A percentile compares a stretch with the other conserved stretches of the same genome.
Conservation (phyloP, 2,888 invertebrate genomes). For the Iselma pallidipennis region DNA sequence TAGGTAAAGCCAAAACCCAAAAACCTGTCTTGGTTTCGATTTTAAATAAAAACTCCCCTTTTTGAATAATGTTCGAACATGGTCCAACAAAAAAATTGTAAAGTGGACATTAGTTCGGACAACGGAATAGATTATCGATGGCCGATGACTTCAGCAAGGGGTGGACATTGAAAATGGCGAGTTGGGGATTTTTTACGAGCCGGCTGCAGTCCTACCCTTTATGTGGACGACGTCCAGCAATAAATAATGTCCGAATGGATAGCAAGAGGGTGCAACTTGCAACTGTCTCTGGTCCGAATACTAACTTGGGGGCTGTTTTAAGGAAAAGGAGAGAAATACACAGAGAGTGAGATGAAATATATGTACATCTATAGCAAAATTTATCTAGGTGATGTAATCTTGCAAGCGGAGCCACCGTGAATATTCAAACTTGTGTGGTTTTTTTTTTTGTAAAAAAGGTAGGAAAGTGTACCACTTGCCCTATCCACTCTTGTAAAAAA, state of each 20-base stretch:
- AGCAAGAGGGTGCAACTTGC: conserved; percentile 43
- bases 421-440: background rate
- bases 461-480: conserved; percentile 10
- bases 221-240: conserved; percentile 50
- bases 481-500: conserved; percentile 6
- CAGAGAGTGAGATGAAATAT: background rate
- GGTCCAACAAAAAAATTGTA: conserved; percentile 5
- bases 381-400: background rate
- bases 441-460: background rate
- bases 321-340: background rate
- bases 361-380: background rate
- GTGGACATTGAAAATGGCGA: conserved; percentile 43
- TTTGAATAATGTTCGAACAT: conserved; percentile 2
- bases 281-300: conserved; percentile 34
- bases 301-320: conserved; percentile 7
- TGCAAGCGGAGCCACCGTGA: background rate
- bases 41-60: conserved; percentile 3
- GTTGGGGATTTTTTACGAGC: conserved; percentile 47
- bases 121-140: conserved; percentile 45
- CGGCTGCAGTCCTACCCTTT: conserved; percentile 39
- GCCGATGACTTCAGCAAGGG: conserved; percentile 22
- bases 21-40: background rate
- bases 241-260: conserved; percentile 47
- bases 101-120: conserved; percentile 39
- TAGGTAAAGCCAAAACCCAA: too few species aligned